Evolutionary conservation across 2,113 vertebrate species (phyloP), one percentile per base, ranked within the genome.

Genomic region (Labeo rohita): DNA sequence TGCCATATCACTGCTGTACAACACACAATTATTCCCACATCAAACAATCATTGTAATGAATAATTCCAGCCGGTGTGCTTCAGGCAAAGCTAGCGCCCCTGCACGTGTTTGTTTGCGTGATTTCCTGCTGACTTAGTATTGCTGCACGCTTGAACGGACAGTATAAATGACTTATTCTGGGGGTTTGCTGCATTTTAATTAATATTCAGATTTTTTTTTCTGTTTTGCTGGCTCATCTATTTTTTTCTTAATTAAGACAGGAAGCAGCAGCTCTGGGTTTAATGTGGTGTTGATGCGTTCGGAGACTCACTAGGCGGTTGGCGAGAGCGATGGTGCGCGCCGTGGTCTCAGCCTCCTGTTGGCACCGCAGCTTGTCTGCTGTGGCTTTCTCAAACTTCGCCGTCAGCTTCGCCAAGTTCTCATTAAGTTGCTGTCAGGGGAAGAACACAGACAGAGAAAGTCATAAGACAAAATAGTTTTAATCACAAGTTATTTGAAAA

Each of bases 381-480:
- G 97, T 99, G 70, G 98, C 98, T 92, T 94, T 96, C 92, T 99
- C 96, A 94, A 99, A 99, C 90, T 95, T 96, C 77, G 96, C 94
- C 0, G 96, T 99, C 59, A 99, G 95, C 90, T 94, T 98, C 23
- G 92, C 93, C 92, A 99, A 93, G 94, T 99, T 99, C 91, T 97
- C 96, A 34, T 99, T 95, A 86, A 99, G 97, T 83, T 91, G 93
- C 98, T 99, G 92, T 70, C 10, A 75, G 70, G 80, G 56, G 86
- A 73, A 80, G 82, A 76, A 89, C 49, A 88, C 72, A 83, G 50
- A 81, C 39, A 84, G 73, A 76, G 63, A 39, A 80, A 65, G 83
- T 66, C 23, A 50, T 28, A 9, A 39, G 15, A 21, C 2, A 59
- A 59, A 59, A 59, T 6, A 56, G 54, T 45, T 45, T 28, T 45